A percentile compares a stretch with the other conserved stretches of the same genome.
Evolutionary conservation across 2,888 invertebrate genomes (phyloP).

Genomic region (Archaeoteleia sp.): DNA sequence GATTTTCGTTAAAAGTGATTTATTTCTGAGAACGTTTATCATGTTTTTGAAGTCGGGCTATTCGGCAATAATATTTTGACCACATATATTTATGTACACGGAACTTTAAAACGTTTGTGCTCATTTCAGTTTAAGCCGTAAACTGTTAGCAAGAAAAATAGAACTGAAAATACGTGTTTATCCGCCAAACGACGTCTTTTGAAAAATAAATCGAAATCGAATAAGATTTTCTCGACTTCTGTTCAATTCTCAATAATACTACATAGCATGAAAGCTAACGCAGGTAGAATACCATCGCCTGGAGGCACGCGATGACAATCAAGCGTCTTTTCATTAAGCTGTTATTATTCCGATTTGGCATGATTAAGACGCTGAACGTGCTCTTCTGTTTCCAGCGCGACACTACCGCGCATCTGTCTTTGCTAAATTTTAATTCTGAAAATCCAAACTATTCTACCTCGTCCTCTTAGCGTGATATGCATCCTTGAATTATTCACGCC

Average conservation of each 20-base stretch:
- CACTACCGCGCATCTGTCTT: slow-evolving; percentile 23
- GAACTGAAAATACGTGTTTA: slow-evolving; percentile 15
- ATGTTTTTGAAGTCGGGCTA: no score
- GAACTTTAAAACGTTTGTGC: no score
- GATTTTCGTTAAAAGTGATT: no score
- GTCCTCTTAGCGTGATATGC: slow-evolving; percentile 10
- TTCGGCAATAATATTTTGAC: no score
- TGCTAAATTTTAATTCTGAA: slow-evolving; percentile 27
- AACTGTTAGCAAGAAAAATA: slow-evolving; percentile 4
- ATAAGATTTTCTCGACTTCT: slow-evolving; percentile 12
- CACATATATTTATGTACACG: no score
- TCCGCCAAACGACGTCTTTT: slow-evolving; percentile 17
- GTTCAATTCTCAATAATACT: slow-evolving; percentile 19
- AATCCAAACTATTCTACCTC: slow-evolving; percentile 24
- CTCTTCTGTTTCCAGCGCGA: slow-evolving; percentile 30
- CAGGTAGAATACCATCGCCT: slow-evolving; percentile 28
- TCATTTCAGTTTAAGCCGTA: not conserved
- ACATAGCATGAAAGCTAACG: slow-evolving; percentile 24
- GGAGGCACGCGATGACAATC: slow-evolving; percentile 29
- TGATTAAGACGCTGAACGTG: slow-evolving; percentile 45
- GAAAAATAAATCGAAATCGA: slow-evolving; percentile 24
- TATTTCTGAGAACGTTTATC: no score
- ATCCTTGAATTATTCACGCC: slow-evolving; percentile 16
- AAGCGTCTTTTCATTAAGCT: slow-evolving; percentile 47
- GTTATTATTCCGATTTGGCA: slow-evolving; percentile 44